A percentile compares a stretch with the other conserved stretches of the same genome.
Evolutionary conservation across 2,113 vertebrate species (phyloP).

Genomic region (Rattus norvegicus): DNA sequence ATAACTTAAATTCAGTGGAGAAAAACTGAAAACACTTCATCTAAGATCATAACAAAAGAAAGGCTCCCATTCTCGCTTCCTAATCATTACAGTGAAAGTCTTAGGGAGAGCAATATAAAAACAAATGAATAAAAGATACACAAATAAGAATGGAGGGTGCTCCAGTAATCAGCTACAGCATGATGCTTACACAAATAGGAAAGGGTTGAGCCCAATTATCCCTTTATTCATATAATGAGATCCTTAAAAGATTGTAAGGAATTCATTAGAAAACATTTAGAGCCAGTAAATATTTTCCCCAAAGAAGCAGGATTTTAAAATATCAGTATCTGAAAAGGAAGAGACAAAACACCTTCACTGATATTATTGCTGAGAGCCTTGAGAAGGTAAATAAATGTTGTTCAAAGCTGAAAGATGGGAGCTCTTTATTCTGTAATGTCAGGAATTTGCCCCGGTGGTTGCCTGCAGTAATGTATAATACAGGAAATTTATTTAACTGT

Average conservation of each 20-base stretch:
- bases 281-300: neutral
- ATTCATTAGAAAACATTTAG: neutral
- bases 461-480: neutral
- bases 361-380: neutral
- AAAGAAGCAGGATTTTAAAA: no score
- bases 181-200: neutral
- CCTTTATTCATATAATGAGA: neutral
- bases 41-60: neutral
- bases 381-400: neutral
- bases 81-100: neutral
- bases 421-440: neutral
- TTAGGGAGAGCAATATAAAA: neutral
- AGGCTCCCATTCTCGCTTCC: neutral
- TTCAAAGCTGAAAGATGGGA: neutral
- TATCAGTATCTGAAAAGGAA: neutral
- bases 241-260: neutral
- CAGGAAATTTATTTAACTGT: neutral
- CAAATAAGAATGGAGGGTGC: no score
- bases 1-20: neutral
- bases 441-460: neutral
- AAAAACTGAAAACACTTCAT: neutral
- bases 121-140: neutral
- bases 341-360: neutral
- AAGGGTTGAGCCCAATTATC: neutral
- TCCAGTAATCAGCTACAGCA: neutral